phyloP scores from a whole-genome alignment of 2,797 vertebrate species.

The Centroberyx gerrardi region DNA sequence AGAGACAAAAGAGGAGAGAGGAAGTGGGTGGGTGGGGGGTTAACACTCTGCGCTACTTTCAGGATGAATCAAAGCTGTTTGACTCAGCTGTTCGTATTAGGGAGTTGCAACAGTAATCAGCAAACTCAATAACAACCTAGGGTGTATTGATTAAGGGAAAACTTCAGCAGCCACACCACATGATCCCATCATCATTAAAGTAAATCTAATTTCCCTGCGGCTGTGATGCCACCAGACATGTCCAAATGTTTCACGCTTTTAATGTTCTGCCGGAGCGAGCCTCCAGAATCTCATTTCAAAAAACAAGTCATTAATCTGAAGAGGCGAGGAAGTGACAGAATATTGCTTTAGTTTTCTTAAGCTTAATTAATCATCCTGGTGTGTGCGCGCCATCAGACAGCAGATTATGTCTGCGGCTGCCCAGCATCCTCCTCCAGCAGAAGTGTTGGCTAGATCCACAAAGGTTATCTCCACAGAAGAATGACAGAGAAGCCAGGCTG shows the following conservation, averaged over 20 bases:
- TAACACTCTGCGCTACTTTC: conserved; percentile 11
- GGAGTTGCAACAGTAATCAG: conserved; percentile 47
- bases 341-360: conserved; percentile 53
- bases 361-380: conserved; percentile 70
- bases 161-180: conserved; percentile 44
- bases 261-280: conserved; percentile 32
- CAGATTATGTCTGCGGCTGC: conserved; percentile 53
- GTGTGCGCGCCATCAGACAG: conserved; percentile 54
- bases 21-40: neutral
- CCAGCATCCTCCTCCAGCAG: conserved; percentile 28
- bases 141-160: conserved; percentile 51
- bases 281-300: conserved; percentile 32
- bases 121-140: conserved; percentile 45
- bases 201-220: conserved; percentile 53
- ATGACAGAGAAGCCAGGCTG: neutral
- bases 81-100: conserved; percentile 31
- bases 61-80: conserved; percentile 25
- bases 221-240: conserved; percentile 56
- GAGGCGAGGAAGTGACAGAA: conserved; percentile 26
- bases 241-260: conserved; percentile 41
- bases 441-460: conserved; percentile 11
- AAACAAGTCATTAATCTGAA: conserved; percentile 62
- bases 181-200: conserved; percentile 64
- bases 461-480: conserved; percentile 14
- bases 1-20: neutral